Evolutionary conservation across 92 coral and sea anemone species (phyloP), one percentile per base, ranked within the genome.

Genomic region (Phenganax marumi): DNA sequence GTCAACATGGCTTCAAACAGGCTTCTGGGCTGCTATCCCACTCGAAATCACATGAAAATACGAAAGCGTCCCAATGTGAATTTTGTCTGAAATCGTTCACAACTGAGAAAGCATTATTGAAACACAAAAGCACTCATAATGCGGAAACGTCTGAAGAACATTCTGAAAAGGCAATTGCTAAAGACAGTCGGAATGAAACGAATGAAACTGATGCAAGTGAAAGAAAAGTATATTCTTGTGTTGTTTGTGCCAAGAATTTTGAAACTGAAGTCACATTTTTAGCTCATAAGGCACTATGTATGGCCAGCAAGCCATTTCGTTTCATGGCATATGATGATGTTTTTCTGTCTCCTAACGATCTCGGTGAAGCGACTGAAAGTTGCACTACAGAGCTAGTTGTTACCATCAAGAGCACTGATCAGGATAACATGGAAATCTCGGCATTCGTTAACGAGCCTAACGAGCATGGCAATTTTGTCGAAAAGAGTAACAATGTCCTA

Each of bases 41-140:
- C 73, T 63, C 73, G 0, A 50, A 81, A 43, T 85, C 84, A 3
- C 91, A 89, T 72, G 54, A 68, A 5, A 82, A 75, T 1, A 84
- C 70, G 54, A 89, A 81, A 47, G 86, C 85, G 7, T 75, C 55
- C 18, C 76, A 81, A 54, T 89, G 91, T 58, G 83, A 84, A 56
- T 78, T 79, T 52, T 89, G 91, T 63, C 22, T 84, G 3, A 89
- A 89, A 74, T 52, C 91, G 1, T 89, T 85, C 60, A 66, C 79
- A 7, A 89, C 89, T 1, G 86, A 83, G 12, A 62, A 82, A 24
- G 83, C 86, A 1, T 80, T 89, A 18, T 84, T 89, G 17, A 80
- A 87, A n/a, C 91, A 89, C 47, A 89, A 89, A 26, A 73, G 84
- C 10, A 13, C 14, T 12, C 91, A 89, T 57, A 76, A 55, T 49